Conservation (phyloP, 2,797 vertebrate species). For the Tadarida brasiliensis region DNA sequence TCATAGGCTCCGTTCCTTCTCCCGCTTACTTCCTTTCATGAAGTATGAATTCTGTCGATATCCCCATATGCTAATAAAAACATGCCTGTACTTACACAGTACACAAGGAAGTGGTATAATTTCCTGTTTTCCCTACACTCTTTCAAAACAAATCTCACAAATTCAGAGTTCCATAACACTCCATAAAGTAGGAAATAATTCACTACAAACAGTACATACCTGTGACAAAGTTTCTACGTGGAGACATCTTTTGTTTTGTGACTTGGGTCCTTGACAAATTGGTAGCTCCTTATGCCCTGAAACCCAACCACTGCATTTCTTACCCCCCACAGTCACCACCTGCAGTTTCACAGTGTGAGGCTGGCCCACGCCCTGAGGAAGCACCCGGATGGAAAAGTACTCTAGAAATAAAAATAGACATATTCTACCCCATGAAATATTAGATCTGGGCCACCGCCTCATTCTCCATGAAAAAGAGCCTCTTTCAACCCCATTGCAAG, state of each 20-base stretch:
- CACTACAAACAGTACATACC: background rate
- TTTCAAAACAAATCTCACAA: constrained; percentile 22
- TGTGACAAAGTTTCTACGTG: background rate
- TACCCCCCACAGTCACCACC: background rate
- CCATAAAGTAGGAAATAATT: constrained; percentile 11
- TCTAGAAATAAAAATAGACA: background rate
- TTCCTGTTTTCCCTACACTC: background rate
- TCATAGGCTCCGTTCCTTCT: background rate
- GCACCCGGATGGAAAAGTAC: background rate
- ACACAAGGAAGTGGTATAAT: background rate
- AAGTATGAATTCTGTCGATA: background rate
- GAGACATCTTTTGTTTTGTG: background rate
- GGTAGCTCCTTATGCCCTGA: background rate
- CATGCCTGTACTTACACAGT: background rate
- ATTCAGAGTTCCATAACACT: background rate
- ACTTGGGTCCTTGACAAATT: background rate
- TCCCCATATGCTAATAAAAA: background rate
- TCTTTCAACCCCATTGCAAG: background rate
- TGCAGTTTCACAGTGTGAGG: background rate
- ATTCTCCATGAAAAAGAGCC: background rate
- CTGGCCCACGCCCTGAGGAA: background rate
- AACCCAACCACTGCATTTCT: background rate
- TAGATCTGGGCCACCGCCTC: background rate
- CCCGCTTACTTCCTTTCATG: background rate
- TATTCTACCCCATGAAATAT: background rate